phyloP scores from a whole-genome alignment of 2,113 vertebrate genomes.

The Lepidothrix coronata region DNA sequence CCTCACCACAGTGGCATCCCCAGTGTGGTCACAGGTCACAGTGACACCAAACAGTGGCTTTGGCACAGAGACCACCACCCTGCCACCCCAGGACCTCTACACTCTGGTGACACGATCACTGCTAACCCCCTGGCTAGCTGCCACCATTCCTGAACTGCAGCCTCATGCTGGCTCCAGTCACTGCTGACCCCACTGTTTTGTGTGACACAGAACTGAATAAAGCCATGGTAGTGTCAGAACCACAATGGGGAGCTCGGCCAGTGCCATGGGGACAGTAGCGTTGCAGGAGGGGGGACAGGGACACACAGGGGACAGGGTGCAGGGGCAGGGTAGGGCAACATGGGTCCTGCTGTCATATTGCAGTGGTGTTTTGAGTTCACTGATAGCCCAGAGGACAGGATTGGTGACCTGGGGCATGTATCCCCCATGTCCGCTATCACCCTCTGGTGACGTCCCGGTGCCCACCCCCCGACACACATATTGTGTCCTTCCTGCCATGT shows the following conservation, averaged over 20 bases:
- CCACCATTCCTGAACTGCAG: neutral
- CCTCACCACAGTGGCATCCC: neutral
- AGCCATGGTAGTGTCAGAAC: neutral
- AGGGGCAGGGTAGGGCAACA: neutral
- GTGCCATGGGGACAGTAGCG: rapidly evolving
- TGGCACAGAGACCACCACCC: rapidly evolving
- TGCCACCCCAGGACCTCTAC: neutral
- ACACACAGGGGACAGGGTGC: neutral
- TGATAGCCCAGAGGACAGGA: neutral
- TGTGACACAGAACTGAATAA: neutral
- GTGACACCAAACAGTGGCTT: neutral
- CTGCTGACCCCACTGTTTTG: neutral
- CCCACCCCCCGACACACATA: too few relatives aligned
- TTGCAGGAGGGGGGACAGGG: neutral
- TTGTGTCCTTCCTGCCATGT: neutral
- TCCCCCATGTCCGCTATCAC: neutral
- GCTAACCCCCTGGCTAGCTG: neutral
- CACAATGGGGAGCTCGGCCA: neutral
- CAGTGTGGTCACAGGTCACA: neutral
- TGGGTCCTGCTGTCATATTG: neutral
- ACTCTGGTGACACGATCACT: neutral
- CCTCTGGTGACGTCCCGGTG: neutral
- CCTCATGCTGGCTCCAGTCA: neutral
- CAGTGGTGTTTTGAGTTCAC: neutral
- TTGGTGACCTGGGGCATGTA: neutral